Conservation (phyloP, 2,797 vertebrate species). For the Anolis apletophallus region DNA sequence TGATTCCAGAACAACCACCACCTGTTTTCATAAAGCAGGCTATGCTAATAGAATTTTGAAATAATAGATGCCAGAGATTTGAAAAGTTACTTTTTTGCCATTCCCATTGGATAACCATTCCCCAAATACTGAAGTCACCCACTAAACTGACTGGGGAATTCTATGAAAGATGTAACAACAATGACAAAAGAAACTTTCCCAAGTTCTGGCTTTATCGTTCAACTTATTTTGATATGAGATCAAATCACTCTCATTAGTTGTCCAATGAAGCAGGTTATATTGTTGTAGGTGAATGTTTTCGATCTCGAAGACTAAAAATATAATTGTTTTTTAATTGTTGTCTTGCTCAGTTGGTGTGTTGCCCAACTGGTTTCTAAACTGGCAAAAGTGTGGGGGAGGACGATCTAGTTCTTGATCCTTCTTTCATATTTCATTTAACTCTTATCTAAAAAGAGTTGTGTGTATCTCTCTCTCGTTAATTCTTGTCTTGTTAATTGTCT, state of each 20-base stretch:
- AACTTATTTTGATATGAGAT: conserved; percentile 64
- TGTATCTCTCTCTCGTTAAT: conserved; percentile 11
- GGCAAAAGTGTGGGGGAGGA: conserved; percentile 55
- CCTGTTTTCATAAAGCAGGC: conserved; percentile 43
- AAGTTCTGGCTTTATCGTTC: conserved; percentile 50
- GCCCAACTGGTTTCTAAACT: conserved; percentile 67
- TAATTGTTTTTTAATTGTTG: conserved; percentile 71
- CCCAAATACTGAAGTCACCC: too few species aligned
- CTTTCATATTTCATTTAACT: conserved; percentile 50
- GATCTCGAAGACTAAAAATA: conserved; percentile 61
- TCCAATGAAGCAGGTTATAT: conserved; percentile 75
- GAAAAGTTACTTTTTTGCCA: too few species aligned
- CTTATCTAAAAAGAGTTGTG: neutral
- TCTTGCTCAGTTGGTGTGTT: conserved; percentile 53
- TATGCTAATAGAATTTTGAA: conserved; percentile 59
- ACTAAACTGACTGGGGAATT: too few species aligned
- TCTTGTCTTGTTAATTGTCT: conserved; percentile 70
- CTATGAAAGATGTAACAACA: too few species aligned
- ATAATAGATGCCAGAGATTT: conserved; percentile 47
- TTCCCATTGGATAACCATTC: too few species aligned
- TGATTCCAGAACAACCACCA: conserved; percentile 24
- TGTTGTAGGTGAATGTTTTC: conserved; percentile 66
- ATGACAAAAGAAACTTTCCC: too few species aligned
- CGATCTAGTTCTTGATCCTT: conserved; percentile 66
- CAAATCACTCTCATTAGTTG: conserved; percentile 71